Conservation (phyloP, 2,797 vertebrate species). For the Hoplostethus mediterraneus region DNA sequence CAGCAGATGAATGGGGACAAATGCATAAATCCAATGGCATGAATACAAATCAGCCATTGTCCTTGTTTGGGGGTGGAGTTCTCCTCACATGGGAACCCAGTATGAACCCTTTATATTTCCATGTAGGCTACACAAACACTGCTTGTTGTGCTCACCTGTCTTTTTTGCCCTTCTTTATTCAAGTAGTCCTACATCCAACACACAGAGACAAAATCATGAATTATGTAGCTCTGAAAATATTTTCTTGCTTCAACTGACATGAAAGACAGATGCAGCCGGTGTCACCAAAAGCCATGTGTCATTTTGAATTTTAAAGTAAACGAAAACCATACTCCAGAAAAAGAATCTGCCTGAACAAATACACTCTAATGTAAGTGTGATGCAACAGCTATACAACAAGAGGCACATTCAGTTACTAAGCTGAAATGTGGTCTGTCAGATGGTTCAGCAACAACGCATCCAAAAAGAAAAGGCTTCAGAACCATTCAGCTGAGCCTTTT, state of each 20-base stretch:
- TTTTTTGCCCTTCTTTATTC: too few species aligned
- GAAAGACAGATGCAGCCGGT: too few species aligned
- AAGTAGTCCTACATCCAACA: too few species aligned
- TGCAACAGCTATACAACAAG: conserved; percentile 11
- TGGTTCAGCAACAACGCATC: conserved; percentile 18
- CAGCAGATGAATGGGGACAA: conserved; percentile 2
- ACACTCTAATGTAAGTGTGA: conserved; percentile 3
- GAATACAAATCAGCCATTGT: conserved; percentile 11
- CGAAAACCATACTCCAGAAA: background rate
- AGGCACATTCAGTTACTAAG: conserved; percentile 7
- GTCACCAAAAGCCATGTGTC: too few species aligned
- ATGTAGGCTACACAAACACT: background rate
- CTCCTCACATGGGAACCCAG: background rate
- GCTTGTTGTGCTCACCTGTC: too few species aligned
- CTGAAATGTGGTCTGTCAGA: conserved; percentile 18
- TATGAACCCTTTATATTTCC: background rate
- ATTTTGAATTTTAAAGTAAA: too few species aligned
- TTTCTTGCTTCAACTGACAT: background rate
- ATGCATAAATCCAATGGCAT: conserved; percentile 1
- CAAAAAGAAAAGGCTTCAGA: conserved; percentile 16
- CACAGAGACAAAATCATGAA: too few species aligned
- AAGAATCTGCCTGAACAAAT: background rate
- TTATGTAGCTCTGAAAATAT: background rate
- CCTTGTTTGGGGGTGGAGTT: background rate
- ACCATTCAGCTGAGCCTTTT: conserved; percentile 2